Base-by-base conservation (phyloP, 1,140 invertebrate species). In the Dolichoris vasculosae region DNA sequence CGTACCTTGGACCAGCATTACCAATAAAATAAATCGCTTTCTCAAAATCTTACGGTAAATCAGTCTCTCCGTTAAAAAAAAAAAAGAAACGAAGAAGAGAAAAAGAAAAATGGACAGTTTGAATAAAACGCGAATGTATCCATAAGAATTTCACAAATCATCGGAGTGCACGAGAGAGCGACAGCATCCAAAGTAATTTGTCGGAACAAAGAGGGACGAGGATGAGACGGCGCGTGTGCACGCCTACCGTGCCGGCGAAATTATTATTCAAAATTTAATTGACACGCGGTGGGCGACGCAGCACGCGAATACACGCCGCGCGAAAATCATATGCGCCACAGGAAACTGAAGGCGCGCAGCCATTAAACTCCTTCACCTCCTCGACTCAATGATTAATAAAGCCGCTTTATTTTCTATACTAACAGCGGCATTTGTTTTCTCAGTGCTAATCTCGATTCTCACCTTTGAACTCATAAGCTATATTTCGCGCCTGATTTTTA, bases 241-340 rank as follows among this genome's bases (percentile, higher is more conserved):
- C 83, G 84, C 85, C 84, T 87, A 87, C 87, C 82, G 84, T 48
- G 64, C 40, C 40, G n/a, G 86, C 67, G 32, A 86, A 86, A 88
- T 88, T 87, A 87, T 89, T 89, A 86, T 89, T 87, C 88, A 86
- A 86, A 87, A 86, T 88, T 87, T 89, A 89, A 89, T 89, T 89
- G 88, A 88, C 87, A 87, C 85, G 73, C 80, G 78, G 87, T 88
- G 87, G 87, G 87, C 87, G 87, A 86, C 79, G n/a, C 23, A 26
- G 67, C 6, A 23, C 77, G 6, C 55, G 23, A 20, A 59, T 26
- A 23, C 51, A 23, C 23, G 43, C 59, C 38, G 20, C 32, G 32
- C 51, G 48, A 30, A 51, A 80, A 51, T 51, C 38, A 26, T 55
- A 38, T 23, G 67, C 35, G 67, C 67, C 35, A 69, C 67, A 38